Base-by-base conservation (phyloP, 2,888 invertebrate genomes). In the Eledone cirrhosa region DNA sequence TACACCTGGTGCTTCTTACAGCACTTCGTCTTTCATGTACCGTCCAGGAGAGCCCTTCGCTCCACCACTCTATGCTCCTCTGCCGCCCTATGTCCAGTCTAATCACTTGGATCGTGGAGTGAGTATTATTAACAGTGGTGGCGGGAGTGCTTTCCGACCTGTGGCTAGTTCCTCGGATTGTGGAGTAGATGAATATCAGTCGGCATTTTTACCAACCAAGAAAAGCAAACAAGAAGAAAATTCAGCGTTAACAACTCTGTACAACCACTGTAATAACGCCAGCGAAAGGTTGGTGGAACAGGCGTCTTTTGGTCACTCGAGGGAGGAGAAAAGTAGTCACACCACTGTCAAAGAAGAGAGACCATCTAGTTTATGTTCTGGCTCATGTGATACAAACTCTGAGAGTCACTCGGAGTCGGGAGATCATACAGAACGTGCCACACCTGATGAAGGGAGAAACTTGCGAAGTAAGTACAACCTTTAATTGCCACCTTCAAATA, bases 191-290 rank as follows among this genome's bases (percentile, higher is more conserved):
- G 78, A 80, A 22, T 87, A 87, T 80, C 88, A 88, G 69, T 89
- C 89, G 0, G 89, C 89, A 22, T 89, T 89, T 81, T 85, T 86
- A 22, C 88, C 89, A 13, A 85, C 89, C 13, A 89, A 89, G 81
- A 83, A 87, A 79, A 78, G 83, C 11, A 88, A 87, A 80, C 80
- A 84, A 29, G 86, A 86, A 53, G 85, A 85, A 77, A 78, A 80
- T 59, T 80, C 80, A 29, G 81, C 48, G 1, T 27, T 76, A 31
- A 33, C 22, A 22, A 77, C 48, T 31, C 24, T 77, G 16, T 77
- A 77, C 75, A 84, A 79, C 29, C 78, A 48, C 72, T 79, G 67
- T 78, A 81, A 80, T 22, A 78, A 79, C 47, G 80, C 79, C 29
- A 72, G 47, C 31, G 19, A 82, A 82, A 53, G 81, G 79, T 14